Conservation (phyloP, 2,888 invertebrate species). For the Dasysyrphus albostriatus region DNA sequence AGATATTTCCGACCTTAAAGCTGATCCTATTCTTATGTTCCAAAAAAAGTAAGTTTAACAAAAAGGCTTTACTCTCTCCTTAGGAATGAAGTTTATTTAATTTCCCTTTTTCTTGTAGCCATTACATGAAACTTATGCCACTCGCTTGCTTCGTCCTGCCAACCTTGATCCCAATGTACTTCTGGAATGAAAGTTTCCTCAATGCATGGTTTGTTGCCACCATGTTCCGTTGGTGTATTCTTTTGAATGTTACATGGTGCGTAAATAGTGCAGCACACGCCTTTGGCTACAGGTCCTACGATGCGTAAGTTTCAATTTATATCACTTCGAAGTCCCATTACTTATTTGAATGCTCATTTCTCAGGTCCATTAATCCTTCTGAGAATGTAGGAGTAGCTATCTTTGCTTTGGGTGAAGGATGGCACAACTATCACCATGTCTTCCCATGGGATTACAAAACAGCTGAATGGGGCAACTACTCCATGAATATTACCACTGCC, state of each 20-base stretch:
- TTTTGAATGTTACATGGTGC: constrained; percentile 94
- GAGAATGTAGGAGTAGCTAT: constrained; percentile 88
- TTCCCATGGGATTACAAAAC: constrained; percentile 95
- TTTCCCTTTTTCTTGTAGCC: constrained; percentile 84
- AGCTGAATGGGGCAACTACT: constrained; percentile 90
- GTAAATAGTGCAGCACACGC: constrained; percentile 96
- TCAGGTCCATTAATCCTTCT: constrained; percentile 87
- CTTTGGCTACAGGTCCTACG: constrained; percentile 90
- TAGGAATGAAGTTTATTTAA: not conserved
- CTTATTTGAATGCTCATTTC: not conserved
- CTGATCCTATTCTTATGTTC: constrained; percentile 91
- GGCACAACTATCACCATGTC: constrained; percentile 93
- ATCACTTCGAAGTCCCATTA: not conserved
- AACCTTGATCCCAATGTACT: constrained; percentile 89
- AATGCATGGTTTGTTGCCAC: constrained; percentile 89
- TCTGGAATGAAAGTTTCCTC: constrained; percentile 90
- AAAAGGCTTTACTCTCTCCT: too few relatives aligned
- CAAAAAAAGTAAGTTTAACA: constrained; percentile 90
- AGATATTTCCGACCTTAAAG: constrained; percentile 91
- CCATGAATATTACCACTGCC: constrained; percentile 89
- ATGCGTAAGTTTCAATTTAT: constrained; percentile 85
- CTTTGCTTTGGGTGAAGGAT: constrained; percentile 89
- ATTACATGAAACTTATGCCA: constrained; percentile 90
- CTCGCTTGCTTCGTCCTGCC: constrained; percentile 91
- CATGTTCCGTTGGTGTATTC: constrained; percentile 90